A percentile compares a stretch with the other conserved stretches of the same genome.
These are phyloP conservation scores for Aurelia aurita DNA, from an alignment of 30 jellyfish, hydroid and myxozoan genomes.

Conservation along the genomic window DNA sequence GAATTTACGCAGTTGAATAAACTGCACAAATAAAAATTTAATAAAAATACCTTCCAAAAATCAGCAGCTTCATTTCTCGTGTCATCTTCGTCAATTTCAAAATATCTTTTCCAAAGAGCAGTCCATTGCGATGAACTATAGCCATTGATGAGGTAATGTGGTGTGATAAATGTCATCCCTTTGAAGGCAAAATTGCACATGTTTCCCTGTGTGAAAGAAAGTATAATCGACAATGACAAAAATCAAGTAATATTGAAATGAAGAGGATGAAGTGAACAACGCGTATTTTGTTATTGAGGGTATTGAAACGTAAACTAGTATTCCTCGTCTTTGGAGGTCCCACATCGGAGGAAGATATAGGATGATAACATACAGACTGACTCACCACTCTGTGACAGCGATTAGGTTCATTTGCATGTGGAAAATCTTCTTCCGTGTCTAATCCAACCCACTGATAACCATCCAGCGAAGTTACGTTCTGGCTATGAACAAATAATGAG, in stretches of 20 bases:
- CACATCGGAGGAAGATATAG: too few species aligned
- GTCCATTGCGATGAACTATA: constrained; percentile 80
- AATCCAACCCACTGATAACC: constrained; percentile 98
- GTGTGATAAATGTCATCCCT: constrained; percentile 77
- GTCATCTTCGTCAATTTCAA: constrained; percentile 40
- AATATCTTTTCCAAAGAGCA: constrained; percentile 66
- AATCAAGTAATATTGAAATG: too few species aligned
- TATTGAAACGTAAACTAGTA: too few species aligned
- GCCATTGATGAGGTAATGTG: constrained; percentile 80
- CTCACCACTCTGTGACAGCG: constrained; percentile 83
- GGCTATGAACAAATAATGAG: constrained; percentile 19
- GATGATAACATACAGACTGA: background rate
- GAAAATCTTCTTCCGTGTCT: constrained; percentile 87
- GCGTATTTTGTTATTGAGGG: too few species aligned
- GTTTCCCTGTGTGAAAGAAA: constrained; percentile 29
- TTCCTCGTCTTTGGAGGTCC: too few species aligned
- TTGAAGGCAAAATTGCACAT: constrained; percentile 80
- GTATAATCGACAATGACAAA: too few species aligned
- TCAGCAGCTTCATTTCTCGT: constrained; percentile 34
- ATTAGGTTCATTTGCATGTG: constrained; percentile 77
- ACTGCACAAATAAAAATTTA: too few species aligned
- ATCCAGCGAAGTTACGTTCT: constrained; percentile 70
- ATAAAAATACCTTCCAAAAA: constrained; percentile 49
- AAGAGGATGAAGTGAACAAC: too few species aligned
- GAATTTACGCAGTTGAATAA: too few species aligned